Conservation (phyloP, 37 sponge, comb jelly and placozoan genomes). For the Spongia lamella region DNA sequence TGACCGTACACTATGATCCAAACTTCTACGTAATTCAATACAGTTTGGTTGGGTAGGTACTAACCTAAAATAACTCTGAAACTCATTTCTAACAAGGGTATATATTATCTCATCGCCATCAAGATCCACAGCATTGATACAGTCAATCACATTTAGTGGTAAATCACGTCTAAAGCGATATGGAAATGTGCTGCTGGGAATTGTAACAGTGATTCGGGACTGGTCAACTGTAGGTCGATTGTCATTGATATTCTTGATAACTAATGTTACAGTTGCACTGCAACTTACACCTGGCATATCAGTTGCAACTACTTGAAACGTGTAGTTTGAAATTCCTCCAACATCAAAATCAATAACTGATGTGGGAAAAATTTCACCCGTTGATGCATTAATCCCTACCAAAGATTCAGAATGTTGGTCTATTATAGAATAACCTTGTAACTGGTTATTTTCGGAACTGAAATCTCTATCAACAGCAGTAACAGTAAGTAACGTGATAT, state of each 20-base stretch:
- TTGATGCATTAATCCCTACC: conserved; percentile 8
- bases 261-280: conserved; percentile 24
- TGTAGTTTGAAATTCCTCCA: conserved; percentile 12
- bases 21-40: conserved; percentile 1
- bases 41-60: background rate
- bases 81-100: background rate
- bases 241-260: conserved; percentile 30
- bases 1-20: conserved; percentile 21
- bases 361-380: conserved; percentile 11
- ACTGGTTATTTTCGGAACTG: conserved; percentile 7
- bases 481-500: conserved; percentile 9
- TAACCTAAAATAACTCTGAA: conserved; percentile 8
- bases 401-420: background rate
- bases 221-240: conserved; percentile 11
- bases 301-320: conserved; percentile 33
- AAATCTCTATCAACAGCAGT: conserved; percentile 44
- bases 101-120: conserved; percentile 50
- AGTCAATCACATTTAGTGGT: conserved; percentile 27
- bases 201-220: background rate
- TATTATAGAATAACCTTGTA: conserved; percentile 18
- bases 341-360: conserved; percentile 29
- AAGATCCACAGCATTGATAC: conserved; percentile 26
- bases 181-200: conserved; percentile 33
- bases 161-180: background rate
- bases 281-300: conserved; percentile 32